A percentile compares a stretch with the other conserved stretches of the same genome.
Conservation (phyloP, 2,888 invertebrate genomes). For the Agonopterix heracliana region DNA sequence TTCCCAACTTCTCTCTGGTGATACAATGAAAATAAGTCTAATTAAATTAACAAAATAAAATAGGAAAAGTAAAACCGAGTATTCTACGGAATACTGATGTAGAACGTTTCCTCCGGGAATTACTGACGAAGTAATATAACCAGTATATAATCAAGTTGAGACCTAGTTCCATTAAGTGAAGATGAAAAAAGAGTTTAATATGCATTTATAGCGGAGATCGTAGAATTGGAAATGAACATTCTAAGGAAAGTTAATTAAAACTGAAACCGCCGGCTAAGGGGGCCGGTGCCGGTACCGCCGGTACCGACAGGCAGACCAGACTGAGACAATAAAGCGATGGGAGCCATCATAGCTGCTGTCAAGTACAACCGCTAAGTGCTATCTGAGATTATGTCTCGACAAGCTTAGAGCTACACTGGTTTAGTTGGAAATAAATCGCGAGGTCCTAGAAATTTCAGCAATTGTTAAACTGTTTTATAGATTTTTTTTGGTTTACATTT, state of each 20-base stretch:
- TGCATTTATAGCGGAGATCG: conserved; percentile 27
- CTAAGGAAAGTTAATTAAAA: conserved; percentile 63
- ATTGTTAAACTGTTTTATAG: too few species aligned
- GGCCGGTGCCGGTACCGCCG: conserved; percentile 1
- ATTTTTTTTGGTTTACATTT: too few species aligned
- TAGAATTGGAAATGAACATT: conserved; percentile 50
- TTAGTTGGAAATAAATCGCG: too few species aligned
- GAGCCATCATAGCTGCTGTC: conserved; percentile 50
- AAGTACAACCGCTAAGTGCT: conserved; percentile 43
- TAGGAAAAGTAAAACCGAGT: conserved; percentile 16
- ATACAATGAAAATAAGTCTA: too few species aligned
- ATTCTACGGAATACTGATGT: conserved; percentile 31
- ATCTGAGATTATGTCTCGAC: conserved; percentile 42
- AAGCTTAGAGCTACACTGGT: conserved; percentile 21
- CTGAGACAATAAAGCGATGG: conserved; percentile 49
- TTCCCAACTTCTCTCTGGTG: too few species aligned
- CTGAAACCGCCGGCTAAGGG: conserved; percentile 39
- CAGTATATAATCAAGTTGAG: conserved; percentile 42
- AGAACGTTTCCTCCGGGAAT: conserved; percentile 39
- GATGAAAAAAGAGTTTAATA: conserved; percentile 31
- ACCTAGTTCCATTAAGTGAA: conserved; percentile 32
- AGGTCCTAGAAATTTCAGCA: too few species aligned
- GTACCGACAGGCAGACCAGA: too few species aligned
- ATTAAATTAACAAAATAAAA: not conserved
- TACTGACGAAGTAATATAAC: conserved; percentile 38